phyloP scores from a whole-genome alignment of 2,113 vertebrate genomes.

The Paralichthys olivaceus region DNA sequence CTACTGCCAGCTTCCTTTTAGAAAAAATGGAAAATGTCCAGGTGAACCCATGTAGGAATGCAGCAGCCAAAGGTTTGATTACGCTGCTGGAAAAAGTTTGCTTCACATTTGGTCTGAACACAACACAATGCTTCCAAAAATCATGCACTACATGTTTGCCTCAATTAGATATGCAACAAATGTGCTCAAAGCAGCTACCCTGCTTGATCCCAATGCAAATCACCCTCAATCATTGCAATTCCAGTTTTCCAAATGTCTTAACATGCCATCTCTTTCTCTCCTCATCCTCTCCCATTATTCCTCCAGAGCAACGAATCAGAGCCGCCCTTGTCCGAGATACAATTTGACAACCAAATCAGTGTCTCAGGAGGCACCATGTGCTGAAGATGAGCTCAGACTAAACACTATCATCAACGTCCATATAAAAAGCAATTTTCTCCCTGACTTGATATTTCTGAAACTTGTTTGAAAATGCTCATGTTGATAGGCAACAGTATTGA shows the following conservation, averaged over 20 bases:
- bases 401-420: slow-evolving; percentile 43
- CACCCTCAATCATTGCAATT: slow-evolving; percentile 13
- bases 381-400: slow-evolving; percentile 30
- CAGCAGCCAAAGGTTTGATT: too few species aligned
- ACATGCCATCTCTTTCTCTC: slow-evolving; percentile 19
- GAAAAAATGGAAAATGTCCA: too few species aligned
- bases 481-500: slow-evolving; percentile 37
- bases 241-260: slow-evolving; percentile 20
- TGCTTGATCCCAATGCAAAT: slow-evolving; percentile 29
- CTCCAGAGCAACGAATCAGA: slow-evolving; percentile 38
- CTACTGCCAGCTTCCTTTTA: too few species aligned
- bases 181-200: slow-evolving; percentile 27
- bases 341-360: slow-evolving; percentile 59
- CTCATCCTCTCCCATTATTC: slow-evolving; percentile 18
- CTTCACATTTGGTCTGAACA: background rate
- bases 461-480: slow-evolving; percentile 9
- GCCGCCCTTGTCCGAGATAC: slow-evolving; percentile 16
- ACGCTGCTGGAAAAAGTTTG: too few species aligned
- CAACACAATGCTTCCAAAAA: background rate
- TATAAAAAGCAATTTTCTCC: slow-evolving; percentile 34
- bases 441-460: slow-evolving; percentile 40
- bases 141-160: slow-evolving; percentile 7
- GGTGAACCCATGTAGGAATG: too few species aligned
- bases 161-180: slow-evolving; percentile 10
- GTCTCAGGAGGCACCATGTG: slow-evolving; percentile 12